Conservation (phyloP, 2,113 vertebrate species). For the Phrynocephalus versicolor region DNA sequence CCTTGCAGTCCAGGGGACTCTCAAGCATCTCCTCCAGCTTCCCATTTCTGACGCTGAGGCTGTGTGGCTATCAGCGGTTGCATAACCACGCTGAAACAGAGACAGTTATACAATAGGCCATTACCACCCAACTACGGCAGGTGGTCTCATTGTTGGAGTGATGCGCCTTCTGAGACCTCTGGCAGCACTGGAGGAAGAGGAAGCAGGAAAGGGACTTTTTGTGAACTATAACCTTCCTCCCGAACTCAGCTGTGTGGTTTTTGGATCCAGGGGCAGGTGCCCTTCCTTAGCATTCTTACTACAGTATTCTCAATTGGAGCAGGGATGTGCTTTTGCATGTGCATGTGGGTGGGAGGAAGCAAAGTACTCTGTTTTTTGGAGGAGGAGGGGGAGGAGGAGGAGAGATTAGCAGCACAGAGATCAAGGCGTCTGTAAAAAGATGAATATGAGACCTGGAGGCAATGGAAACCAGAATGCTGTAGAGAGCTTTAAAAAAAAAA, state of each 20-base stretch:
- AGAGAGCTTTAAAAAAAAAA: neutral
- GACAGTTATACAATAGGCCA: accelerated
- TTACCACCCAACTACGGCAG: accelerated
- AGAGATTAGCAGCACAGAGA: neutral
- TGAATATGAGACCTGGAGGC: neutral
- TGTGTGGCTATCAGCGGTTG: neutral
- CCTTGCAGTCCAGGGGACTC: no score
- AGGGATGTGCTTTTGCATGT: neutral
- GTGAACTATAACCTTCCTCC: accelerated
- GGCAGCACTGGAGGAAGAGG: neutral
- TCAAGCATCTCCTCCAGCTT: no score
- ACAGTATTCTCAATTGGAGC: accelerated
- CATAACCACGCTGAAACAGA: neutral
- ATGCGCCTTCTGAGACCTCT: neutral
- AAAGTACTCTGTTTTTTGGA: neutral
- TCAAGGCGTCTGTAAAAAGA: conserved; percentile 5
- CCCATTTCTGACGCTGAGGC: neutral
- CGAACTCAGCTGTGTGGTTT: accelerated
- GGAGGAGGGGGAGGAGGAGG: neutral
- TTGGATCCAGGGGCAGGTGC: accelerated
- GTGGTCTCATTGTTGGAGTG: accelerated
- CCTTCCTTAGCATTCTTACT: neutral
- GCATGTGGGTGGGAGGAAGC: conserved; percentile 16
- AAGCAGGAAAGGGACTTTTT: neutral
- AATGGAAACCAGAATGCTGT: neutral